These are phyloP conservation scores for Morphnarchus princeps DNA, from an alignment of 2,113 vertebrate genomes.

Conservation along the genomic window DNA sequence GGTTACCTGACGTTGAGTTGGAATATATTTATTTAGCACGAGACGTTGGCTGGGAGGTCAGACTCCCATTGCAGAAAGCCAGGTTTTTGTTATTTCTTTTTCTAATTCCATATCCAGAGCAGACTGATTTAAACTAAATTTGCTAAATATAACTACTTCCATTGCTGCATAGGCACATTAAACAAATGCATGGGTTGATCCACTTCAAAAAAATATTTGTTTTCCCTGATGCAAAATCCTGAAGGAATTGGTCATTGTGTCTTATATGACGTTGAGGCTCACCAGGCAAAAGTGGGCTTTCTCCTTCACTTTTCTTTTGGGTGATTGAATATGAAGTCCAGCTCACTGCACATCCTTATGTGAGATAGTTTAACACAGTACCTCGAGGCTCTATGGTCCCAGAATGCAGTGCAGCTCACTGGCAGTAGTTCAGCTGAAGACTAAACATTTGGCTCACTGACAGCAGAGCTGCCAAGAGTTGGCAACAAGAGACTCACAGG, in stretches of 20 bases:
- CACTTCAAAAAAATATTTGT: neutral
- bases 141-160: neutral
- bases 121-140: neutral
- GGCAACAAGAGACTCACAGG: slow-evolving; percentile 87
- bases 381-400: slow-evolving; percentile 77
- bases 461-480: slow-evolving; percentile 95
- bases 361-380: slow-evolving; percentile 56
- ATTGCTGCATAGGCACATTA: neutral
- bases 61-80: neutral
- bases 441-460: slow-evolving; percentile 97
- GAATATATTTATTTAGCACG: neutral
- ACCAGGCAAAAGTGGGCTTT: slow-evolving; percentile 33
- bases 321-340: slow-evolving; percentile 33
- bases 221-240: neutral
- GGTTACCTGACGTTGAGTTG: neutral
- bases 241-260: slow-evolving; percentile 24
- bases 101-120: neutral
- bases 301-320: slow-evolving; percentile 35
- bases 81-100: neutral
- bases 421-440: slow-evolving; percentile 93
- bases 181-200: neutral
- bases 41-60: neutral
- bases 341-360: slow-evolving; percentile 54
- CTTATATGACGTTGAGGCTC: neutral
- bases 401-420: slow-evolving; percentile 85